Evolutionary conservation across 2,113 vertebrate species (phyloP).

Genomic region (Mesitornis unicolor): DNA sequence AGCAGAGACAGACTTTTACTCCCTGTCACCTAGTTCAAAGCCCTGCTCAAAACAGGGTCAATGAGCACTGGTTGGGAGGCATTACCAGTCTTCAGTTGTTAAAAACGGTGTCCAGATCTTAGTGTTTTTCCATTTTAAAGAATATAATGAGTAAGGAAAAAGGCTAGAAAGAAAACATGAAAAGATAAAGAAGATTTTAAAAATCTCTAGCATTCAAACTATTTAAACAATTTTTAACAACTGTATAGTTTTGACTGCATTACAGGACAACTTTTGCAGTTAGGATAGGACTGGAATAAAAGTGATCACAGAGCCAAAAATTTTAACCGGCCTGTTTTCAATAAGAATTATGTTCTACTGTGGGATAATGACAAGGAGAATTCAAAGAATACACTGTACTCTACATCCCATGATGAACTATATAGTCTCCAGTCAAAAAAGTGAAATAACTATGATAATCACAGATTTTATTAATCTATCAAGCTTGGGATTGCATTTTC

Average conservation of each 20-base stretch:
- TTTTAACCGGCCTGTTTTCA: not conserved
- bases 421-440: not conserved
- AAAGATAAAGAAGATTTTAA: not conserved
- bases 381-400: not conserved
- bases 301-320: not conserved
- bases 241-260: not conserved
- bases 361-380: not conserved
- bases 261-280: not conserved
- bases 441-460: not conserved
- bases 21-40: not conserved
- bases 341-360: not conserved
- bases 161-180: not conserved
- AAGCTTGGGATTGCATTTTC: not conserved
- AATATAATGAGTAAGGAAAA: not conserved
- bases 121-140: not conserved
- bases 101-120: not conserved
- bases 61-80: not conserved
- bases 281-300: not conserved
- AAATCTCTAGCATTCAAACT: not conserved
- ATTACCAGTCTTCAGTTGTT: not conserved
- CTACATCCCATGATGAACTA: not conserved
- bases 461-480: not conserved
- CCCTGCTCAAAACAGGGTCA: not conserved
- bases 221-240: not conserved
- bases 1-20: not conserved